Conservation (phyloP, 1,140 invertebrate species). For the Camponotus floridanus region DNA sequence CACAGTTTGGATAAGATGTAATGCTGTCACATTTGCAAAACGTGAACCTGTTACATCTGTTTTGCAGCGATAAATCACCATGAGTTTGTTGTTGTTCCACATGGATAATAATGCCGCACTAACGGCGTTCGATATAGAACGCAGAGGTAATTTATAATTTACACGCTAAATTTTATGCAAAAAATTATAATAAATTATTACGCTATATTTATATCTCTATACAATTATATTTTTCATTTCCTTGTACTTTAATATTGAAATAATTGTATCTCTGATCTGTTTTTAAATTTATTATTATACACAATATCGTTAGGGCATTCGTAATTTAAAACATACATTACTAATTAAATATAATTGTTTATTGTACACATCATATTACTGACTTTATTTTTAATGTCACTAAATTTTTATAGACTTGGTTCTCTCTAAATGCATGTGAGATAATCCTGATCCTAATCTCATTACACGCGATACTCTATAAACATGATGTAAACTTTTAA, state of each 20-base stretch:
- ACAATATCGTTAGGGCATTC: neutral
- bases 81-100: constrained; percentile 46
- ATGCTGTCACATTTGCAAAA: constrained; percentile 36
- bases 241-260: neutral
- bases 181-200: neutral
- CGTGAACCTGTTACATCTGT: constrained; percentile 51
- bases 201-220: too few relatives aligned
- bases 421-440: neutral
- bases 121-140: neutral
- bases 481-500: constrained; percentile 43
- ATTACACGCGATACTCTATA: constrained; percentile 4
- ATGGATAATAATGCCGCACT: constrained; percentile 36
- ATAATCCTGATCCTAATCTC: neutral
- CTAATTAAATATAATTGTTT: neutral
- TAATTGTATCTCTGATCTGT: neutral
- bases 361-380: neutral
- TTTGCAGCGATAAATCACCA: constrained; percentile 32
- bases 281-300: neutral
- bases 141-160: constrained; percentile 19
- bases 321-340: too few relatives aligned
- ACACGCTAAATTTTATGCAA: neutral
- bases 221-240: neutral
- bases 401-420: neutral
- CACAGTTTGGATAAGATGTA: constrained; percentile 40
- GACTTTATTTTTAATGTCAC: neutral